phyloP scores from a whole-genome alignment of 2,888 invertebrate genomes.

The Belgica antarctica region DNA sequence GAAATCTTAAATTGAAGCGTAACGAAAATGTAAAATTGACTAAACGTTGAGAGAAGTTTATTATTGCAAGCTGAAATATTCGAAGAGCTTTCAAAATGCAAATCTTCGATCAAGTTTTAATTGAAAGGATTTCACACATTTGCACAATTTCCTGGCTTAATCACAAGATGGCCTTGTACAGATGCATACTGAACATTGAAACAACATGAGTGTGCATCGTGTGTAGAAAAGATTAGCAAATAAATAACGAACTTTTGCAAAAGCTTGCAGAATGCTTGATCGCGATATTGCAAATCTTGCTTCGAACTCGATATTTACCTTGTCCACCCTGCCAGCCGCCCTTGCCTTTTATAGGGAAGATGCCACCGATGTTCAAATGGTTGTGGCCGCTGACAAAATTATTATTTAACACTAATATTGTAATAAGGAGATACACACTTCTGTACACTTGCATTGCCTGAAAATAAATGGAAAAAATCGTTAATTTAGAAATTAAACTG shows the following conservation, averaged over 20 bases:
- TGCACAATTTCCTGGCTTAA: too few species aligned
- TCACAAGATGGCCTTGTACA: too few species aligned
- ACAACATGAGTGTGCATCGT: too few species aligned
- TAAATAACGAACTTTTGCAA: not conserved
- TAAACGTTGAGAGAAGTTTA: too few species aligned
- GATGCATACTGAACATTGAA: too few species aligned
- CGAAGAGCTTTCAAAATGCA: too few species aligned
- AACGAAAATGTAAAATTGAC: too few species aligned
- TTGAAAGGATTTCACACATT: too few species aligned
- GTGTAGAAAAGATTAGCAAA: not conserved
- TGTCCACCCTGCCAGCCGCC: constrained; percentile 99
- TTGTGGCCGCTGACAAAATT: constrained; percentile 33
- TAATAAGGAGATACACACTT: constrained; percentile 38
- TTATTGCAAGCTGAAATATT: too few species aligned
- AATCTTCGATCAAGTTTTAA: too few species aligned
- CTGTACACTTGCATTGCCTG: constrained; percentile 43
- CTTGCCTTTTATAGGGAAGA: constrained; percentile 94
- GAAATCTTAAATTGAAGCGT: too few species aligned
- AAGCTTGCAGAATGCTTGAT: too few species aligned
- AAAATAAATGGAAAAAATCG: not conserved
- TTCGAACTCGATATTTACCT: constrained; percentile 45
- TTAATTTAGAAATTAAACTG: not conserved
- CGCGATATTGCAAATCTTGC: not conserved
- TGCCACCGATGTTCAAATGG: constrained; percentile 81
- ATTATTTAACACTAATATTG: constrained; percentile 35